Base-by-base conservation (phyloP, 2,113 vertebrate species). In the human (Homo sapiens) region DNA sequence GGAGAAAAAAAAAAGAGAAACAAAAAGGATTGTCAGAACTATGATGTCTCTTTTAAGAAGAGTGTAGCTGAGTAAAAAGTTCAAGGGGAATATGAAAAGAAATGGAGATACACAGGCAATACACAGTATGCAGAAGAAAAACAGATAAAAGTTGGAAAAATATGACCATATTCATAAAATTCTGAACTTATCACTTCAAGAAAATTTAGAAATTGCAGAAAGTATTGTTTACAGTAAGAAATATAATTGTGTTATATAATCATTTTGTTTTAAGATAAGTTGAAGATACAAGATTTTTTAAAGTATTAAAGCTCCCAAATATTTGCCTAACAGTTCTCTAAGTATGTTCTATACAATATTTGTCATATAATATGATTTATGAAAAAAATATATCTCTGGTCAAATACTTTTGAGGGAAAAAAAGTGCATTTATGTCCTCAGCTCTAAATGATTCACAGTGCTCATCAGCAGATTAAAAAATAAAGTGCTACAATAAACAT, bases 281-380 rank as follows among this genome's bases (percentile, higher is more conserved):
- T 82, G 27, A 80, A 48, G 23, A 89, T 57, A 35, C 6, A 86
- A 79, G 43, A 90, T 43, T 40, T 73, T 57, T 52, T 10, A 55
- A 38, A 85, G 52, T 68, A 52, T 81, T 61, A 79, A 95, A 93
- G 35, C 3, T 73, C n/a, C 43, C n/a, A 92, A 97, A 95, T 85
- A 27, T 23, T 84, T 72, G 72, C 59, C 57, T 78, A 84, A 32
- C 32, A 79, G n/a, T 61, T 82, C 64, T 84, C 8, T 78, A 45
- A 52, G 43, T 96, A 72, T 93, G 40, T 70, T 95, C 84, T 76
- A 90, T 32, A 86, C 16, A 94, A 86, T 6, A 82, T 14, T 30
- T 78, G 52, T 50, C 38, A 40, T 94, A 87, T 35, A 96, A 82
- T 70, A 94, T 72, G 72, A 20, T 72, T 61, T 59, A 52, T 16